Evolutionary conservation across 2,113 vertebrate genomes (phyloP).

Genomic region (Oophaga pumilio): DNA sequence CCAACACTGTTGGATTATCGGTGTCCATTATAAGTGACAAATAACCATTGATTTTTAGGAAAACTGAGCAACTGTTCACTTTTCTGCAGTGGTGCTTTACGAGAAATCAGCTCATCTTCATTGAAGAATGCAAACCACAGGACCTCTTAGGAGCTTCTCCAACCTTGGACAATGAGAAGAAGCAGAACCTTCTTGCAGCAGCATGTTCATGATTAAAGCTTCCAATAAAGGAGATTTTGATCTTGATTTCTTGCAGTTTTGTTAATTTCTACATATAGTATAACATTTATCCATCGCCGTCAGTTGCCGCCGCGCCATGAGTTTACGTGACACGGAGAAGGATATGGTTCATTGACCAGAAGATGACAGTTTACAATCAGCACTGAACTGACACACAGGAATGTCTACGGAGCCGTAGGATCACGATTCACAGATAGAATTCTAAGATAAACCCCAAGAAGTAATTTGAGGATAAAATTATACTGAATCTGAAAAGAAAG

Average conservation of each 20-base stretch:
- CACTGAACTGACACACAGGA: conserved; percentile 11
- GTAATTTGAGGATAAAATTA: conserved; percentile 49
- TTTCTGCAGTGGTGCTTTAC: too few species aligned
- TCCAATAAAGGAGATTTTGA: background rate
- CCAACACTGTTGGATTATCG: too few species aligned
- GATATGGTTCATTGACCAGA: conserved; percentile 37
- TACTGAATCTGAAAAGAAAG: conserved; percentile 3
- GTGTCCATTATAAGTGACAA: too few species aligned
- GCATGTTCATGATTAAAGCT: background rate
- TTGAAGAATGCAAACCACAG: too few species aligned
- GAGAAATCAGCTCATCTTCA: too few species aligned
- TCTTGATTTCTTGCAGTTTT: background rate
- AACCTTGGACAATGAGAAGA: background rate
- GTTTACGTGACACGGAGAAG: conserved; percentile 33
- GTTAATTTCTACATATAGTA: background rate
- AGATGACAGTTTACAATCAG: conserved; percentile 43
- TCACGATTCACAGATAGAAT: conserved; percentile 39
- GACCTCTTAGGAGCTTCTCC: too few species aligned
- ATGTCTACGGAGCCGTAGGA: conserved; percentile 34
- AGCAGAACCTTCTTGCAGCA: background rate
- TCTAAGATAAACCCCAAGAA: conserved; percentile 42
- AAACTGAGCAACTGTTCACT: too few species aligned
- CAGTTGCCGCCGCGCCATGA: background rate
- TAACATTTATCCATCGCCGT: background rate
- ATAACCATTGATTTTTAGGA: too few species aligned